phyloP scores from a whole-genome alignment of 23 tunicate species.

The Clavelina lepadiformis region DNA sequence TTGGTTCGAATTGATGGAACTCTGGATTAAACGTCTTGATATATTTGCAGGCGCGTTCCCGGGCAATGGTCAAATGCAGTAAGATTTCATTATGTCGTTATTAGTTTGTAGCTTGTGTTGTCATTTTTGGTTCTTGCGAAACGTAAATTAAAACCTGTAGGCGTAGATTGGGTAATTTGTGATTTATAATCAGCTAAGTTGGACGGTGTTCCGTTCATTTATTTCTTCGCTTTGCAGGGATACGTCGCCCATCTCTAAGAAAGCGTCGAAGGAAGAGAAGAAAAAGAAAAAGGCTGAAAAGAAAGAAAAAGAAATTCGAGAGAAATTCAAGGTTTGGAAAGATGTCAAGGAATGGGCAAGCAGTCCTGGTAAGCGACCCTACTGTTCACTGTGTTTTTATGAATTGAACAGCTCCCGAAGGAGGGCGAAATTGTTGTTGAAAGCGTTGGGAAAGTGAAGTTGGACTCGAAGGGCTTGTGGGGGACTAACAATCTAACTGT shows the following conservation, averaged over 20 bases:
- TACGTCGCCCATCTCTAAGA: conserved; percentile 5
- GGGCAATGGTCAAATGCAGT: no score
- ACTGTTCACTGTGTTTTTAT: background rate
- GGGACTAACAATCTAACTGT: conserved; percentile 15
- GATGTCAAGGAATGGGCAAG: background rate
- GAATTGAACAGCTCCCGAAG: conserved; percentile 22
- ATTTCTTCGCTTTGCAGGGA: no score
- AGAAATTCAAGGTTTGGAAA: conserved; percentile 53
- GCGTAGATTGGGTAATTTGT: no score
- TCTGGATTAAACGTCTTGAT: no score
- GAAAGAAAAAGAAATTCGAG: conserved; percentile 69
- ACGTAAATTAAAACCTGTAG: no score
- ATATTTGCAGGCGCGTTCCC: no score
- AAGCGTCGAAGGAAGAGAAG: conserved; percentile 37
- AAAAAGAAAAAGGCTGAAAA: conserved; percentile 44
- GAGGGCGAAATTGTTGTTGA: conserved; percentile 55
- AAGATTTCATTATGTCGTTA: no score
- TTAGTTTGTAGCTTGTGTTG: no score
- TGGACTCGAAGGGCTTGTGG: conserved; percentile 14
- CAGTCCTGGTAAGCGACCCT: background rate
- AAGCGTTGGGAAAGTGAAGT: conserved; percentile 13
- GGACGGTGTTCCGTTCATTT: no score
- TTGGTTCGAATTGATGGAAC: no score
- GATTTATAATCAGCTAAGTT: no score
- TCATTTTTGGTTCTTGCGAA: no score